Percentiles rank a stretch among this genome's conserved stretches.
Evolutionary conservation across 2,888 invertebrate species (phyloP).

Genomic region (Augiades crinisus): DNA sequence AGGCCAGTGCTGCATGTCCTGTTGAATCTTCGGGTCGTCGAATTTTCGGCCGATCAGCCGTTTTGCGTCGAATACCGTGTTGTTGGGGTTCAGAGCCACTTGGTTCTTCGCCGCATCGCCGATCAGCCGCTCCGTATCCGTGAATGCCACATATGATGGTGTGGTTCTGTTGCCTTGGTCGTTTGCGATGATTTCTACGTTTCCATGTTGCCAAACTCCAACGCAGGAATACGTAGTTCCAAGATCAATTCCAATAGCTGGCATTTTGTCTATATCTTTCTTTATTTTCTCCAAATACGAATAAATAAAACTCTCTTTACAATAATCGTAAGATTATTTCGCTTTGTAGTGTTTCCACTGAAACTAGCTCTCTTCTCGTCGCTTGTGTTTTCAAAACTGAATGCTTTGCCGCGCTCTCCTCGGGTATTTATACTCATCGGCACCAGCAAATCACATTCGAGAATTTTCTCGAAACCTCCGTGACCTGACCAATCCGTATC

Average conservation of each 20-base stretch:
- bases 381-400: slow-evolving; percentile 57
- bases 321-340: slow-evolving; percentile 11
- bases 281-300: slow-evolving; percentile 8
- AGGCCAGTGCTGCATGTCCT: slow-evolving; percentile 92
- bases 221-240: slow-evolving; percentile 95
- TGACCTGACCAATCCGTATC: slow-evolving; percentile 45
- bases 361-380: slow-evolving; percentile 37
- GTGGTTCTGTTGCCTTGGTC: slow-evolving; percentile 94
- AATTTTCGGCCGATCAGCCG: slow-evolving; percentile 91
- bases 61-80: slow-evolving; percentile 90
- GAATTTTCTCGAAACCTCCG: slow-evolving; percentile 50
- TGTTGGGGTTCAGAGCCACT: slow-evolving; percentile 87
- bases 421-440: slow-evolving; percentile 45
- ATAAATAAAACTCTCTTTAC: slow-evolving; percentile 1
- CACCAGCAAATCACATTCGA: slow-evolving; percentile 45
- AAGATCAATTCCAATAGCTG: slow-evolving; percentile 82
- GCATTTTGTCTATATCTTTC: slow-evolving; percentile 46
- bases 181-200: slow-evolving; percentile 93
- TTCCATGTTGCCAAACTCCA: slow-evolving; percentile 91
- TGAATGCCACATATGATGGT: slow-evolving; percentile 93
- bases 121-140: slow-evolving; percentile 90
- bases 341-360: slow-evolving; percentile 40
- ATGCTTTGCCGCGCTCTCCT: slow-evolving; percentile 54
- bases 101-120: slow-evolving; percentile 95
- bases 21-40: slow-evolving; percentile 87